These are phyloP conservation scores for Scaeva pyrastri DNA, from an alignment of 2,888 invertebrate species.

Conservation along the genomic window DNA sequence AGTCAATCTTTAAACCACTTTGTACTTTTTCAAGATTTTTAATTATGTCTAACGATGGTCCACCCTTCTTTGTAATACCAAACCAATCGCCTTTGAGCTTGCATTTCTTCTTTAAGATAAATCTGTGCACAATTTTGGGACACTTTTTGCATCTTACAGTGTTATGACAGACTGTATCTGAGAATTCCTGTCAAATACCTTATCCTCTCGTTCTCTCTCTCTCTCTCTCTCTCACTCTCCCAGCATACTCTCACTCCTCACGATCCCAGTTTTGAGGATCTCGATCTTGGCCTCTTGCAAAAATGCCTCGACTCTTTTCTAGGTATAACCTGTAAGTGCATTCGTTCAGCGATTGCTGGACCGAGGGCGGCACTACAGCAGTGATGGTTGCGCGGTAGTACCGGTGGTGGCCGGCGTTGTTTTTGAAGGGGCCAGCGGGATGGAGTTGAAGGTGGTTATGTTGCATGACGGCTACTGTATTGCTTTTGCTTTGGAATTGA, in stretches of 20 bases:
- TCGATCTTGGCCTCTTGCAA: conserved; percentile 69
- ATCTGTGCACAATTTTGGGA: too few relatives aligned
- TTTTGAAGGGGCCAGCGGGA: background rate
- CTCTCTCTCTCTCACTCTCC: conserved; percentile 6
- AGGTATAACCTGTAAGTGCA: conserved; percentile 59
- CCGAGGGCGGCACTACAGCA: background rate
- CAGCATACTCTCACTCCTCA: conserved; percentile 15
- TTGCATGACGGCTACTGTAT: conserved; percentile 76
- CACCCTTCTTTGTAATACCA: too few relatives aligned
- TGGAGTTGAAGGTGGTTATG: conserved; percentile 61
- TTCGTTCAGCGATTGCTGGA: conserved; percentile 40
- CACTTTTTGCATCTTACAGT: too few relatives aligned
- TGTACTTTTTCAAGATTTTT: too few relatives aligned
- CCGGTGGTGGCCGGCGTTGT: background rate
- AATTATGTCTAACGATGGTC: too few relatives aligned
- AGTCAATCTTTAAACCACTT: too few relatives aligned
- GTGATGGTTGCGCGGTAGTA: background rate
- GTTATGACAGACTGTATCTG: conserved; percentile 49
- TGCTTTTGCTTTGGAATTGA: conserved; percentile 70
- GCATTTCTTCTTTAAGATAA: too few relatives aligned
- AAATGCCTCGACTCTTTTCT: conserved; percentile 69
- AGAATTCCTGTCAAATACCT: conserved; percentile 59
- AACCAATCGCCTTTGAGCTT: too few relatives aligned
- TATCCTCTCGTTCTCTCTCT: conserved; percentile 52
- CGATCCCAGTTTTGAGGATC: conserved; percentile 57